Evolutionary conservation across 2,113 vertebrate genomes (phyloP), one percentile per base, ranked within the genome.

Genomic region (Barbus barbus): DNA sequence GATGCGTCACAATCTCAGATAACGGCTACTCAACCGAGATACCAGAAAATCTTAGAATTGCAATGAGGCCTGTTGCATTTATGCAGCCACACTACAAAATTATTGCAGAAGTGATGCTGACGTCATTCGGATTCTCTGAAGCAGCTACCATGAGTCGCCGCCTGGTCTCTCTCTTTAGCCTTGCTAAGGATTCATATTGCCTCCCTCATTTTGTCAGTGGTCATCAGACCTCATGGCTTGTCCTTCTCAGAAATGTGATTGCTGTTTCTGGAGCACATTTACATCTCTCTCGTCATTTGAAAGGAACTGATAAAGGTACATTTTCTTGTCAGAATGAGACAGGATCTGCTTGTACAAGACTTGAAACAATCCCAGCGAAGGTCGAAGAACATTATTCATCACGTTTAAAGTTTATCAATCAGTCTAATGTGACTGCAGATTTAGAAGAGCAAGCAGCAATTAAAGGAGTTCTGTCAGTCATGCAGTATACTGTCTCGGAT

Each of bases 71-170:
- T 0, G 75, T 97, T 56, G 91, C 93, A 0, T 28, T 97, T 73
- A 78, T 90, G 13, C 77, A 89, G 36, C 96, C 96, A 1, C 91
- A 95, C 86, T 89, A 93, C 18, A 89, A 81, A 36, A 86, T 90
- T 31, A 91, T 96, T 33, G 90, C 94, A 3, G 95, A 97, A 87
- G 92, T 95, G 67, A 90, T 93, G 58, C 87, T 97, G 16, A 86
- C 94, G 31, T 92, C 93, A 2, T 89, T 91, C 1, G 96, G 96
- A 22, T 94, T 96, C 60, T 90, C 85, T 58, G 93, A 96, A 1
- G 93, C 95, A 20, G 20, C 74, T 2, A 83, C n/a, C 44, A 86
- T 96, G 76, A 95, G 95, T 38, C 84, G 83, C 0, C 90, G 91
- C 69, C 89, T 97, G 0, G 89, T 92, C 24, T 88, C 84, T 72